phyloP scores from a whole-genome alignment of 2,113 vertebrate species.

The Triplophysa tibetana region DNA sequence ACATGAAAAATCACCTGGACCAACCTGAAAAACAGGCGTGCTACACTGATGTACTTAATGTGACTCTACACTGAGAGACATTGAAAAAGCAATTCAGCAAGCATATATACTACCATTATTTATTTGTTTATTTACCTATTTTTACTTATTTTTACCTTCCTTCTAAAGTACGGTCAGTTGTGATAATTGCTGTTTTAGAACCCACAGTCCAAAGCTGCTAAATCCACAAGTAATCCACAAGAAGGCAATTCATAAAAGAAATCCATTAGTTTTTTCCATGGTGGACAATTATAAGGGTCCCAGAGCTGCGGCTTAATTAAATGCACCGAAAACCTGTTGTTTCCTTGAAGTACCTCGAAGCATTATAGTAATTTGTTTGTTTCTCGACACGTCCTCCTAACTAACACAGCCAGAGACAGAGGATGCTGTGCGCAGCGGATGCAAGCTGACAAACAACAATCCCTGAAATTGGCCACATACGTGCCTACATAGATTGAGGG shows the following conservation, averaged over 20 bases:
- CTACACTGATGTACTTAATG: too few species aligned
- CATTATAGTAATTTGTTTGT: slow-evolving; percentile 42
- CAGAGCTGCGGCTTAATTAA: slow-evolving; percentile 48
- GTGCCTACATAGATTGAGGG: background rate
- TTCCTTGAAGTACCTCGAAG: slow-evolving; percentile 34
- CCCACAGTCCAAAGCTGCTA: background rate
- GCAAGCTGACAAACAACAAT: slow-evolving; percentile 1
- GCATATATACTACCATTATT: too few species aligned
- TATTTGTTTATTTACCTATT: background rate
- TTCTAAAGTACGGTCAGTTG: background rate
- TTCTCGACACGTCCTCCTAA: slow-evolving; percentile 27
- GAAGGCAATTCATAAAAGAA: slow-evolving; percentile 29
- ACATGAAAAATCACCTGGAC: too few species aligned
- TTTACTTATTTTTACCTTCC: background rate
- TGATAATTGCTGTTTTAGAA: background rate
- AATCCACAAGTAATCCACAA: slow-evolving; percentile 16
- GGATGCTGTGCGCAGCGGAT: slow-evolving; percentile 31
- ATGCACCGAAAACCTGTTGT: slow-evolving; percentile 31
- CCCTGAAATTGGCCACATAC: slow-evolving; percentile 11
- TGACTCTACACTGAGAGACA: too few species aligned
- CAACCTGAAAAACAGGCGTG: too few species aligned
- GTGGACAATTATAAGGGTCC: slow-evolving; percentile 47
- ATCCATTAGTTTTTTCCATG: slow-evolving; percentile 32
- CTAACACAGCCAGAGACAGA: slow-evolving; percentile 31
- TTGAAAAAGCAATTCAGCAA: too few species aligned